These are phyloP conservation scores for Galerucella nymphaeae DNA, from an alignment of 2,888 invertebrate species.

Conservation along the genomic window DNA sequence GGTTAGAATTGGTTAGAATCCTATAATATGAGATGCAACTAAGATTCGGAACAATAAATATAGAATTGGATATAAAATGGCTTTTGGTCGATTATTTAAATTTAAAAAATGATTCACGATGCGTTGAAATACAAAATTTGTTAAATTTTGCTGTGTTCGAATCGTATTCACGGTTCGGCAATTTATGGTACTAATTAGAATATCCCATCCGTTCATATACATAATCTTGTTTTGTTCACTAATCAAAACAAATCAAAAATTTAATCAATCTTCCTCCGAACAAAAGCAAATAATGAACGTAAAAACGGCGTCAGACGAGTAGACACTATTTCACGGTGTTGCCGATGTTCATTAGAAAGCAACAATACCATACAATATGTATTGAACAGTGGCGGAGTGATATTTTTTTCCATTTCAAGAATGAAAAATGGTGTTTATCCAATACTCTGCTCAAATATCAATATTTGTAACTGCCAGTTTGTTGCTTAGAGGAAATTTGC, in stretches of 20 bases:
- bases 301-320: conserved; percentile 19
- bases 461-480: no score
- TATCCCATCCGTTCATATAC: conserved; percentile 10
- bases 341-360: conserved; percentile 22
- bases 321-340: conserved; percentile 12
- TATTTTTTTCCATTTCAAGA: background rate
- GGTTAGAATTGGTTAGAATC: no score
- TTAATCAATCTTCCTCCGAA: conserved; percentile 29
- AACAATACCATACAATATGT: conserved; percentile 23
- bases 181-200: conserved; percentile 9
- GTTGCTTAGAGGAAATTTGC: no score
- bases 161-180: background rate
- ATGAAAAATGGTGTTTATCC: no score
- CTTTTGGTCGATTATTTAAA: no score
- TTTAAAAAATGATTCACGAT: no score
- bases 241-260: conserved; percentile 35
- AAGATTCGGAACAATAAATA: no score
- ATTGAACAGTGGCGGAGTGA: background rate
- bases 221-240: conserved; percentile 23
- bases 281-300: conserved; percentile 24
- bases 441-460: no score
- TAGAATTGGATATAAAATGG: no score
- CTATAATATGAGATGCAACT: no score
- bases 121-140: no score
- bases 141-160: background rate